Evolutionary conservation across 1,140 invertebrate species (phyloP).

Genomic region (Mycetomoellerius zeteki): DNA sequence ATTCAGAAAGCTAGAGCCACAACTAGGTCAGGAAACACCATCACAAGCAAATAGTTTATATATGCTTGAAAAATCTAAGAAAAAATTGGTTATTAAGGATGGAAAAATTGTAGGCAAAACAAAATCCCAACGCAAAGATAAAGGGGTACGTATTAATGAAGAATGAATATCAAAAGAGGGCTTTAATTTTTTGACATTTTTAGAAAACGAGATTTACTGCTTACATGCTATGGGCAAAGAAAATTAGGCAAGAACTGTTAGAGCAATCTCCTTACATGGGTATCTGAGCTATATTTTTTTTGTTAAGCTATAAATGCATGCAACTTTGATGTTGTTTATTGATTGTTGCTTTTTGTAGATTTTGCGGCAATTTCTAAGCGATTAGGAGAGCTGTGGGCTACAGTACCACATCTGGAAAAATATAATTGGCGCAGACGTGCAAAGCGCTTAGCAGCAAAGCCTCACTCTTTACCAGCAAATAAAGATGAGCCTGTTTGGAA

Average conservation of each 20-base stretch:
- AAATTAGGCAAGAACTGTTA: slow-evolving; percentile 91
- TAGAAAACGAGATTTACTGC: slow-evolving; percentile 94
- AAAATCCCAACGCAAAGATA: slow-evolving; percentile 92
- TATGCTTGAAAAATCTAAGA: slow-evolving; percentile 93
- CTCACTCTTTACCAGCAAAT: slow-evolving; percentile 76
- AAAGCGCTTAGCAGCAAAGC: slow-evolving; percentile 89
- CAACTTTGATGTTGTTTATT: slow-evolving; percentile 79
- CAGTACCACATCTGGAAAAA: slow-evolving; percentile 88
- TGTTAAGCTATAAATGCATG: slow-evolving; percentile 34
- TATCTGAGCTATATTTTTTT: slow-evolving; percentile 79
- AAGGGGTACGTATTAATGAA: slow-evolving; percentile 88
- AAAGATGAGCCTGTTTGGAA: slow-evolving; percentile 84
- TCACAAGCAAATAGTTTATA: slow-evolving; percentile 90
- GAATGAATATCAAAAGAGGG: slow-evolving; percentile 55
- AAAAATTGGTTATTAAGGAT: slow-evolving; percentile 91
- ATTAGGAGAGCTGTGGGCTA: slow-evolving; percentile 94
- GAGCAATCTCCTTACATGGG: slow-evolving; percentile 92
- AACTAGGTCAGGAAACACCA: slow-evolving; percentile 86
- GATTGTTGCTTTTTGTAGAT: slow-evolving; percentile 87
- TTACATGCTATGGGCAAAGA: slow-evolving; percentile 96
- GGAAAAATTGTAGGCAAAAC: slow-evolving; percentile 90
- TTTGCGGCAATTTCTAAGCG: slow-evolving; percentile 93
- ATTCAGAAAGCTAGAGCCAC: slow-evolving; percentile 87
- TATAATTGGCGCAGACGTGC: slow-evolving; percentile 93
- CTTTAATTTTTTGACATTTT: slow-evolving; percentile 75